Evolutionary conservation across 1,140 invertebrate genomes (phyloP).

Genomic region (Drosophila setifemur): DNA sequence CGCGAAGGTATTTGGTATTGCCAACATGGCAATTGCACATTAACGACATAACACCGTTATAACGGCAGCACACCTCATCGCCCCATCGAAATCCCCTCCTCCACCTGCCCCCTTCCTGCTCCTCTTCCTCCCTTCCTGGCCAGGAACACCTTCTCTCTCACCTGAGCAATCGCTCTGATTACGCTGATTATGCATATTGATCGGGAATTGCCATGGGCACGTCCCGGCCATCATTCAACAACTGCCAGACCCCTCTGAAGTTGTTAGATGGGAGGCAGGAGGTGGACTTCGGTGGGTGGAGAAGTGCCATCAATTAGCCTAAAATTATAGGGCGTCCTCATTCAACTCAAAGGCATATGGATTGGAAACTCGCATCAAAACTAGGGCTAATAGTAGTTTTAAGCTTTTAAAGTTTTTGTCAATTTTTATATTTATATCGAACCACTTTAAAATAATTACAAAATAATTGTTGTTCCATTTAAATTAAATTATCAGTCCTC

Average conservation of each 20-base stretch:
- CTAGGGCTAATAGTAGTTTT: too few species aligned
- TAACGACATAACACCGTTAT: conserved; percentile 81
- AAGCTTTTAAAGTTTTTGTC: too few species aligned
- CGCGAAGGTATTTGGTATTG: conserved; percentile 43
- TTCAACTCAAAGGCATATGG: background rate
- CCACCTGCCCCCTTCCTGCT: background rate
- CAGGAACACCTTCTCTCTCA: background rate
- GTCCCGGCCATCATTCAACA: conserved; percentile 61
- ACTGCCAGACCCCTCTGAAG: background rate
- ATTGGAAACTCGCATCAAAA: too few species aligned
- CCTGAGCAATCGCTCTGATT: conserved; percentile 52
- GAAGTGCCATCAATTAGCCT: conserved; percentile 40
- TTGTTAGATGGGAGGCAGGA: background rate
- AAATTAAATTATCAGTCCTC: too few species aligned
- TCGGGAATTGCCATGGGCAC: conserved; percentile 54
- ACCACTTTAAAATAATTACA: too few species aligned
- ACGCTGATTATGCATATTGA: conserved; percentile 75
- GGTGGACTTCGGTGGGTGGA: background rate
- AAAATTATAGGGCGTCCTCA: conserved; percentile 10
- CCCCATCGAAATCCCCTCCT: background rate
- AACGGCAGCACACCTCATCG: conserved; percentile 43
- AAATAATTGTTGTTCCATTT: too few species aligned
- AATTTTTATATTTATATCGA: too few species aligned
- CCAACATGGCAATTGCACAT: conserved; percentile 81
- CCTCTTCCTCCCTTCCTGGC: too few species aligned